Evolutionary conservation across 2,797 vertebrate species (phyloP), one percentile per base, ranked within the genome.

Genomic region (Halcyon badia): DNA sequence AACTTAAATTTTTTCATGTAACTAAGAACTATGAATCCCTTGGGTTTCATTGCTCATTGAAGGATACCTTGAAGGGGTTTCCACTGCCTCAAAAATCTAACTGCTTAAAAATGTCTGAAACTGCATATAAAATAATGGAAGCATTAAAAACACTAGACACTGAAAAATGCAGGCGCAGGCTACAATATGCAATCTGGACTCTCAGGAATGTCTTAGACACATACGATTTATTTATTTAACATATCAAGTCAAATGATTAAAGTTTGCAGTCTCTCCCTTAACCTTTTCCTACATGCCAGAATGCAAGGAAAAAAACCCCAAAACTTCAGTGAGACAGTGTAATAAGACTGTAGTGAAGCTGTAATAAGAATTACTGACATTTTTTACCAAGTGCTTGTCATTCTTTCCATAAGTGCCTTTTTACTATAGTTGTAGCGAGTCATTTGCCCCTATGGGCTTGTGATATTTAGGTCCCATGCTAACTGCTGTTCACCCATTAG

Each of bases 381-480:
- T 92, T 64, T 90, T 92, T 87, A 57, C 7, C 35, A 49, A 77
- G 8, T 1, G 0, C 33, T n/a, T 75, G 48, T 68, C 60, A 52
- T 77, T 96, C 35, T 89, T 93, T 89, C 20, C 48, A 25, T 64
- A 76, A 83, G 26, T 62, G 51, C 11, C 22, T 87, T 87, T 97
- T 66, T 39, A 49, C 60, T 80, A 1, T 8, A 75, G 37, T 62
- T 81, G 21, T 33, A 65, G 37, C 66, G 49, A 91, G 52, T 58
- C 33, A 18, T 94, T 94, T 96, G 4, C 41, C 72, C n/a, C 82
- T 65, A 25, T 75, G 28, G 46, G 9, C 26, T 89, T 75, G 21
- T 75, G 61, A 46, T 77, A 83, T 92, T 94, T 94, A 75, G 33
- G 60, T 85, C 49, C 49, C 37, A 31, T 71, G 33, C 7, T 57